Percentiles rank a stretch among this genome's conserved stretches.
phyloP scores from a whole-genome alignment of 2,113 vertebrate genomes.

The Cercopithecus mona region DNA sequence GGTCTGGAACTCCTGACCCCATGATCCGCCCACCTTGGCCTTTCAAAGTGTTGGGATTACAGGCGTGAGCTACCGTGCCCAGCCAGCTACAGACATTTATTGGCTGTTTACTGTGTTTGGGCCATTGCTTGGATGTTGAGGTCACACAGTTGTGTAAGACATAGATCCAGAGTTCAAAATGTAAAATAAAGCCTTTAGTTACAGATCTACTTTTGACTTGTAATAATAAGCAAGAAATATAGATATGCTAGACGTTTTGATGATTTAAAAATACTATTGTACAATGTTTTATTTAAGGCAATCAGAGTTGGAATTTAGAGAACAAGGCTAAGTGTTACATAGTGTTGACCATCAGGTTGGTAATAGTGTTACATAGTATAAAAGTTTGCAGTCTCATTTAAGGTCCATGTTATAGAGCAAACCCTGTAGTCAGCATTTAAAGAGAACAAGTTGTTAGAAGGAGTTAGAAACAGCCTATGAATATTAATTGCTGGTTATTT shows the following conservation, averaged over 20 bases:
- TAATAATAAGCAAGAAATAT: neutral
- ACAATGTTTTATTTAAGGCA: neutral
- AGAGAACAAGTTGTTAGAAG: conserved; percentile 45
- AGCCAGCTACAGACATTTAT: neutral
- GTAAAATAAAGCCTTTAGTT: neutral
- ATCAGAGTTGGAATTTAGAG: neutral
- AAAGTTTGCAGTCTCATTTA: conserved; percentile 30
- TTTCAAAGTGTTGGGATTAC: no score
- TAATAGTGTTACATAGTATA: neutral
- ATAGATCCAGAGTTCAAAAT: neutral
- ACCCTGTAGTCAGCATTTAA: neutral
- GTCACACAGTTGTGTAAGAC: neutral
- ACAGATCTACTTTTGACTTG: neutral
- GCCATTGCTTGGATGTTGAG: neutral
- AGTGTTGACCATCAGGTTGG: neutral
- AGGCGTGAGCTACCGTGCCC: no score
- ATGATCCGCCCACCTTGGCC: no score
- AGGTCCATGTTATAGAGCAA: neutral
- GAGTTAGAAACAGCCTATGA: conserved; percentile 11
- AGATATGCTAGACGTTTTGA: neutral
- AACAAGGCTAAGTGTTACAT: neutral
- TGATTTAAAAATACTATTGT: neutral
- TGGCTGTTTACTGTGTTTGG: neutral
- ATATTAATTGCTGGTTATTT: conserved; percentile 49
- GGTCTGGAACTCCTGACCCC: no score